These are phyloP conservation scores for Anguilla anguilla DNA, from an alignment of 2,797 vertebrate genomes.

Conservation along the genomic window DNA sequence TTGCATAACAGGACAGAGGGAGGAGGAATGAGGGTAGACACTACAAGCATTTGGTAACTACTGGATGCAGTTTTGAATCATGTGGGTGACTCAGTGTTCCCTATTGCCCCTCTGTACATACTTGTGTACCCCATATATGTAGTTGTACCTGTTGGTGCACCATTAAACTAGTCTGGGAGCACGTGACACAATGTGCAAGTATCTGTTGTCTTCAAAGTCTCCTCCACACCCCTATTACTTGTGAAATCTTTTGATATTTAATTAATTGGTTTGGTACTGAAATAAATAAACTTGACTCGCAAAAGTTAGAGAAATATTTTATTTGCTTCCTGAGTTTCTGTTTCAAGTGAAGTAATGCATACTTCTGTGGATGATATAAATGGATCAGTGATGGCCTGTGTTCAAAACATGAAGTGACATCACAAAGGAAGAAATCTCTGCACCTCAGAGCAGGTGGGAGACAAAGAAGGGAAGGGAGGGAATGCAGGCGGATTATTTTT, in stretches of 20 bases:
- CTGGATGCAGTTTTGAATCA: no score
- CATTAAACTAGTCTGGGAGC: no score
- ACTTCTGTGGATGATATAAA: neutral
- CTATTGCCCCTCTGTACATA: no score
- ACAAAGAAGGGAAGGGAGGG: conserved; percentile 41
- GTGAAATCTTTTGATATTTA: no score
- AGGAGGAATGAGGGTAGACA: no score
- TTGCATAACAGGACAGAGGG: neutral
- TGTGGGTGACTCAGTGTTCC: no score
- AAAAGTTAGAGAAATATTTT: neutral
- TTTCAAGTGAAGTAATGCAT: neutral
- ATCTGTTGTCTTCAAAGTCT: no score
- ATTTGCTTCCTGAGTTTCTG: neutral
- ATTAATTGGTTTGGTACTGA: neutral
- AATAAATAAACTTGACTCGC: neutral
- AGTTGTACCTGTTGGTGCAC: no score
- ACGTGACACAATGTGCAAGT: no score
- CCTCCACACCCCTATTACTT: no score
- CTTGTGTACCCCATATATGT: no score
- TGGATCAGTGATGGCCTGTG: neutral
- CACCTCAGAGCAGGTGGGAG: neutral
- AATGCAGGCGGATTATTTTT: conserved; percentile 72
- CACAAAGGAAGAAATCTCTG: conserved; percentile 48
- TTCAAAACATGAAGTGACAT: conserved; percentile 38
- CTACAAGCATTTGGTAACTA: no score